Evolutionary conservation across 2,797 vertebrate genomes (phyloP), one percentile per base, ranked within the genome.

Genomic region (Bradypus variegatus): DNA sequence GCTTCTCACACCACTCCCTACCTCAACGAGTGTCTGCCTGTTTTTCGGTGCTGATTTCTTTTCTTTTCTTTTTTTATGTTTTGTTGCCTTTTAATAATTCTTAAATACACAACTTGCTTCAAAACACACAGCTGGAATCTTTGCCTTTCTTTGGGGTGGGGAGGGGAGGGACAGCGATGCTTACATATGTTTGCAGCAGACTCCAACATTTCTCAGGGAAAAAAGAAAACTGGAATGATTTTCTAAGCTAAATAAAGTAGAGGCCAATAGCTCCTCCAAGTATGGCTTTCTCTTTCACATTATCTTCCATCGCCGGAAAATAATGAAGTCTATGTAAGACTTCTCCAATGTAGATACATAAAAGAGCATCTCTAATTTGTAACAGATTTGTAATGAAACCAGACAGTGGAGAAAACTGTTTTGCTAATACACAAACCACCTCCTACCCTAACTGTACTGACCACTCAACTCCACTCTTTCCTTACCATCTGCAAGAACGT

Each of bases 61-160:
- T 45, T 45, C 41, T 45, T 45, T 45, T 45, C 41, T 45, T 45
- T 45, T 45, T 8, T 45, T 45, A 6, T 45, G 25, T 70, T 96
- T 96, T 97, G 97, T 96, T 98, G 97, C 96, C 97, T 95, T 97
- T 97, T 95, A 96, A 96, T 93, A 91, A 96, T 78, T 95, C 89
- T 90, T 95, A 97, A 96, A 96, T 96, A 96, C 93, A 96, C 92
- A 96, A 91, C 94, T 95, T 95, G 95, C 95, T 96, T 96, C 90
- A 86, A 81, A 95, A 95, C 53, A 95, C 23, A 94, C 75, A 96
- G 89, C 79, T 96, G 84, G 95, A 94, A 93, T 95, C 86, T 94
- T 82, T 95, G 91, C 92, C 86, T 77, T 76, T 95, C 50, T 91
- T 29, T 92, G 60, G 41, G 27, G n/a, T 31, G 69, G 36, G 36